phyloP scores from a whole-genome alignment of 2,113 vertebrate genomes.

The Lepisosteus osseus region DNA sequence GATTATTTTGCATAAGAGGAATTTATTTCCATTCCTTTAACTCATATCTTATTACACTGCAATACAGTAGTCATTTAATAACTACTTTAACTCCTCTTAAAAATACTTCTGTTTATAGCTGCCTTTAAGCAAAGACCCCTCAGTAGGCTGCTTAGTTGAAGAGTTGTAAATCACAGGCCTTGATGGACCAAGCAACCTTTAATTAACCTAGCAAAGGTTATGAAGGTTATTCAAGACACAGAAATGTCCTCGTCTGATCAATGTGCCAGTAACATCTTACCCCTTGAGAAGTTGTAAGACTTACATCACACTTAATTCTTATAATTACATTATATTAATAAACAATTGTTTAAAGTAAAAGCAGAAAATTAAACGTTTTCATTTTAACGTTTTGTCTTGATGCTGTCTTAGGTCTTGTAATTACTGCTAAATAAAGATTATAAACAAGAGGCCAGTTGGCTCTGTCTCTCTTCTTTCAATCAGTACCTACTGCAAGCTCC shows the following conservation, averaged over 20 bases:
- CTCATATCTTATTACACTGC: conserved; percentile 62
- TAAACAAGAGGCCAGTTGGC: no score
- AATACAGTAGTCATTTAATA: conserved; percentile 59
- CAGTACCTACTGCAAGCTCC: no score
- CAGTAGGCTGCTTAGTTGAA: conserved; percentile 41
- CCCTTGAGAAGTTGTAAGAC: neutral
- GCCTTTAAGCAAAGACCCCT: conserved; percentile 32
- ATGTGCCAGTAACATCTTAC: conserved; percentile 34
- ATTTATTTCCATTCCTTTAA: conserved; percentile 37
- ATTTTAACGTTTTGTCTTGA: no score
- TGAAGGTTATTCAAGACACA: conserved; percentile 31
- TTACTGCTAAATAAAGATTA: no score
- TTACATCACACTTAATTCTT: no score
- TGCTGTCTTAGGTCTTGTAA: no score
- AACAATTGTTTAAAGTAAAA: no score
- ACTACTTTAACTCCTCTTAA: conserved; percentile 60
- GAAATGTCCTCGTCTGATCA: conserved; percentile 33
- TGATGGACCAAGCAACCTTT: conserved; percentile 47
- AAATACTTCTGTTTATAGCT: conserved; percentile 62
- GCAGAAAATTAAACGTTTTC: no score
- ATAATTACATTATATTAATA: no score
- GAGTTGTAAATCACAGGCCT: conserved; percentile 47
- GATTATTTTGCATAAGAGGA: no score
- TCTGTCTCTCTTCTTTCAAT: no score
- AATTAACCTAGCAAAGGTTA: conserved; percentile 46